Conservation (phyloP, 2,113 vertebrate genomes). For the Cygnus buccinator region DNA sequence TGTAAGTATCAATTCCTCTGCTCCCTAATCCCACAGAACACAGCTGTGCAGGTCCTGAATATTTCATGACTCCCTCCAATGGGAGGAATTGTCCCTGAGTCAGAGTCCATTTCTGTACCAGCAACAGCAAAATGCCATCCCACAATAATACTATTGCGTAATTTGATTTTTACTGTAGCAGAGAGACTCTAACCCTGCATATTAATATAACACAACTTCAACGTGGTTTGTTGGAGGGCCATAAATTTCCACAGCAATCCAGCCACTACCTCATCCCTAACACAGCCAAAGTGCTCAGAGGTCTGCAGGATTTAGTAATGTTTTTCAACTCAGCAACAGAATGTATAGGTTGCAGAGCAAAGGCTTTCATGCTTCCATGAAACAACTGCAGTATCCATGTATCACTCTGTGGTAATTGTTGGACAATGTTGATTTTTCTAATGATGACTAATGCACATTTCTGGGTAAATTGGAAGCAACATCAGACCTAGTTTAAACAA, state of each 20-base stretch:
- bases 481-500: neutral
- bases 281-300: neutral
- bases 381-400: neutral
- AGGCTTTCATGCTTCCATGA: neutral
- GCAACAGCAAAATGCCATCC: neutral
- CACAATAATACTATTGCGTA: neutral
- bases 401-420: neutral
- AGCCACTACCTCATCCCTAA: slow-evolving; percentile 39
- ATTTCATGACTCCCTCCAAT: neutral
- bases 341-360: neutral
- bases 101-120: neutral
- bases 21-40: neutral
- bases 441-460: neutral
- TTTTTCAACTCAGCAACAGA: neutral
- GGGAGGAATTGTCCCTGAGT: neutral
- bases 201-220: neutral
- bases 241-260: slow-evolving; percentile 21
- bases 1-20: neutral
- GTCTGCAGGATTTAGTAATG: slow-evolving; percentile 27
- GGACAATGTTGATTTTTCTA: neutral
- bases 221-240: neutral
- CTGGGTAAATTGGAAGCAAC: neutral
- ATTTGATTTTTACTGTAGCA: neutral
- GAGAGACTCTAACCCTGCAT: neutral
- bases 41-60: neutral